Conservation (phyloP, 2,888 invertebrate genomes). For the Amphipyra tragopoginis region DNA sequence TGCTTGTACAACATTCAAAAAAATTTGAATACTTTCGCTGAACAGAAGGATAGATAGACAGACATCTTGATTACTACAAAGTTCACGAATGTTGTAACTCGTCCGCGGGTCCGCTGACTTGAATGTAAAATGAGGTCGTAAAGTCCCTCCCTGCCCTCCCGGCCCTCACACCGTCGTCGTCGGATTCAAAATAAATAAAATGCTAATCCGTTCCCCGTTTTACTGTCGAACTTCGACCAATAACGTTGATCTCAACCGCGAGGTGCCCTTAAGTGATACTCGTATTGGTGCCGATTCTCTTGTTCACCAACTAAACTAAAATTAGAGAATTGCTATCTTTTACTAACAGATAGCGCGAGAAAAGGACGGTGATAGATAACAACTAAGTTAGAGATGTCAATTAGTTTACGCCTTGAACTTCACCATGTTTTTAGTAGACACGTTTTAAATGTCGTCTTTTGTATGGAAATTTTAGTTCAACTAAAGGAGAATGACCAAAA, state of each 20-base stretch:
- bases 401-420: too few species aligned
- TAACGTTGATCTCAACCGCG: slow-evolving; percentile 60
- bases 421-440: too few species aligned
- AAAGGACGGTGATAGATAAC: too few species aligned
- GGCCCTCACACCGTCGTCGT: slow-evolving; percentile 34
- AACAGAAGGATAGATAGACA: slow-evolving; percentile 27
- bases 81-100: slow-evolving; percentile 59
- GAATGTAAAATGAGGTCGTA: slow-evolving; percentile 61
- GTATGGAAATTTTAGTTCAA: too few species aligned
- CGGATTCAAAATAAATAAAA: slow-evolving; percentile 72
- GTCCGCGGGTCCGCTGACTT: slow-evolving; percentile 54
- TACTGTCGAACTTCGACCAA: slow-evolving; percentile 70
- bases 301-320: too few species aligned
- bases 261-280: slow-evolving; percentile 55
- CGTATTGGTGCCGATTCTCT: too few species aligned
- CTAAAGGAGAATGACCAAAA: too few species aligned
- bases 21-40: slow-evolving; percentile 5
- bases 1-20: too few species aligned
- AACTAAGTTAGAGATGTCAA: too few species aligned
- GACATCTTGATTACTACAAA: slow-evolving; percentile 55
- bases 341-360: too few species aligned
- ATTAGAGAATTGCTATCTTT: too few species aligned
- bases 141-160: slow-evolving; percentile 49
- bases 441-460: too few species aligned
- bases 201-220: slow-evolving; percentile 71